A percentile compares a stretch with the other conserved stretches of the same genome.
These are phyloP conservation scores for Melanchra persicariae DNA, from an alignment of 2,888 invertebrate genomes.

Conservation along the genomic window DNA sequence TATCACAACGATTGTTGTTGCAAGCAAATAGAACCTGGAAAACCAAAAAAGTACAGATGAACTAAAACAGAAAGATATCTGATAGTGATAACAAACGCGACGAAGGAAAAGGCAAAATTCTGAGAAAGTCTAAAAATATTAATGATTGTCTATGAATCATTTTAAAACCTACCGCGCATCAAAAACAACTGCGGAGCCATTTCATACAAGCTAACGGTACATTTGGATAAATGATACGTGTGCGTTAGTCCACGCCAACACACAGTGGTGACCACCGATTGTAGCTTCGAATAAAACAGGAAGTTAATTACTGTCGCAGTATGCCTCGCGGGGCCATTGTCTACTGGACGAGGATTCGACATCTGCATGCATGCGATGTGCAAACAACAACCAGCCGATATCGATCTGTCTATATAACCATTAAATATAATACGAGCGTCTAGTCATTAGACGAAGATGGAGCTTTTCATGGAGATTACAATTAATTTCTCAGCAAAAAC, in stretches of 20 bases:
- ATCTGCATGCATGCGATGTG: slow-evolving; percentile 54
- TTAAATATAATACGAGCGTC: background rate
- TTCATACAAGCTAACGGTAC: slow-evolving; percentile 60
- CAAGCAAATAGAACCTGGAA: background rate
- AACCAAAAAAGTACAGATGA: slow-evolving; percentile 5
- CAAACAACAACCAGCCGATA: slow-evolving; percentile 11
- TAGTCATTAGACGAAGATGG: background rate
- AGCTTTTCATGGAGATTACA: background rate
- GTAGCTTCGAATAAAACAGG: slow-evolving; percentile 67
- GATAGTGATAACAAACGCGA: slow-evolving; percentile 20
- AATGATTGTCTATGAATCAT: slow-evolving; percentile 56
- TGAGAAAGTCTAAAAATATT: slow-evolving; percentile 52
- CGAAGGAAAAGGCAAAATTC: slow-evolving; percentile 37
- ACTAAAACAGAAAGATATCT: slow-evolving; percentile 17
- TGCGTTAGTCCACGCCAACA: slow-evolving; percentile 48
- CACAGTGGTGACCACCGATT: slow-evolving; percentile 46
- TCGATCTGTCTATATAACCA: slow-evolving; percentile 14
- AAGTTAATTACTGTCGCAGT: slow-evolving; percentile 68
- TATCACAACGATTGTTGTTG: slow-evolving; percentile 4
- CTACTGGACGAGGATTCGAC: slow-evolving; percentile 40
- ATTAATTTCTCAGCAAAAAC: background rate
- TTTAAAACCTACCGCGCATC: slow-evolving; percentile 43
- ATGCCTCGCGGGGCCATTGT: slow-evolving; percentile 64
- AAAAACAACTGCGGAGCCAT: slow-evolving; percentile 36
- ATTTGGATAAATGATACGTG: slow-evolving; percentile 61